These are phyloP conservation scores for Bufotes viridis DNA, from an alignment of 2,797 vertebrate species.

Conservation along the genomic window DNA sequence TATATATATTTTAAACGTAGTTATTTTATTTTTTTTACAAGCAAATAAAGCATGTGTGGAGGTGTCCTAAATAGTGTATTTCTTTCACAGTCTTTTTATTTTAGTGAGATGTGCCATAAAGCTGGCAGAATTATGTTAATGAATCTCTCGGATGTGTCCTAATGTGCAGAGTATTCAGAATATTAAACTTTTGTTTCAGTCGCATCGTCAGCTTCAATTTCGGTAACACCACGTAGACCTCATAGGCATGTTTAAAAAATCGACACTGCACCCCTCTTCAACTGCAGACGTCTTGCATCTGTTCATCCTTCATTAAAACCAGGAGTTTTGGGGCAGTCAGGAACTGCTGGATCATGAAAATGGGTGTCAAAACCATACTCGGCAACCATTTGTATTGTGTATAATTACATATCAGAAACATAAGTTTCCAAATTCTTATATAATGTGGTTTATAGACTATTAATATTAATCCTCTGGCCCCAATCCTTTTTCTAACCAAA, in stretches of 20 bases:
- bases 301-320: neutral
- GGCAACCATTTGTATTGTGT: neutral
- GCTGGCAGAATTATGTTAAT: neutral
- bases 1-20: too few species aligned
- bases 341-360: neutral
- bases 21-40: too few species aligned
- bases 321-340: neutral
- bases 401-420: neutral
- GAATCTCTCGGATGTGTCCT: too few species aligned
- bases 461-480: neutral
- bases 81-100: too few species aligned
- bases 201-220: neutral
- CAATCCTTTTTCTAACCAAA: neutral
- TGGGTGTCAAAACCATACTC: neutral
- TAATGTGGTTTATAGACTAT: neutral
- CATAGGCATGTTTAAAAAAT: neutral
- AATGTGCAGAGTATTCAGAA: too few species aligned
- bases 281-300: neutral
- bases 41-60: too few species aligned
- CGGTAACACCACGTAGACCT: neutral
- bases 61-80: too few species aligned
- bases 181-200: too few species aligned
- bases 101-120: too few species aligned
- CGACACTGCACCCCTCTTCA: neutral
- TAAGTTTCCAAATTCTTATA: neutral